A percentile compares a stretch with the other conserved stretches of the same genome.
Evolutionary conservation across 2,113 vertebrate genomes (phyloP).

Genomic region (Leptocoma aspasia): DNA sequence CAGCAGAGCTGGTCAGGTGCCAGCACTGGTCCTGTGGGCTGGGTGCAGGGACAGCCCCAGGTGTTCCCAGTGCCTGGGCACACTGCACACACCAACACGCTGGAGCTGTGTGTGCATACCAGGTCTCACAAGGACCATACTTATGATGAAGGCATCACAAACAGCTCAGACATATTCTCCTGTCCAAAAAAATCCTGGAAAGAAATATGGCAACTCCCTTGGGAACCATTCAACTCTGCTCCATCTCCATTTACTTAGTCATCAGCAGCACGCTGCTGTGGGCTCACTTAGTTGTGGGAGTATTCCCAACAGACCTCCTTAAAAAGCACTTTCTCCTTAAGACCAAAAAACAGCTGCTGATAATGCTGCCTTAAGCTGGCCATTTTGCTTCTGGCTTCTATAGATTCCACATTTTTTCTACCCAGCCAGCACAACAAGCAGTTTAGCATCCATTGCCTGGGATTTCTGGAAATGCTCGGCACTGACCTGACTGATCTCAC

Average conservation of each 20-base stretch:
- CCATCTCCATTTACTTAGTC: constrained; percentile 48
- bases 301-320: constrained; percentile 45
- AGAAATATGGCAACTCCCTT: constrained; percentile 39
- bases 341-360: constrained; percentile 43
- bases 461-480: background rate
- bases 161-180: background rate
- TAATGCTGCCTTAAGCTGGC: constrained; percentile 38
- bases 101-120: background rate
- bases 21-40: background rate
- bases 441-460: background rate
- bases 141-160: constrained; percentile 1
- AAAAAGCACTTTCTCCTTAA: constrained; percentile 55
- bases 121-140: background rate
- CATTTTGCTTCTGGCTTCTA: constrained; percentile 41
- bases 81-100: background rate
- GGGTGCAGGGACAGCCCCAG: background rate
- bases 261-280: background rate
- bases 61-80: background rate
- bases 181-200: constrained; percentile 51
- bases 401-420: constrained; percentile 17
- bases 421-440: background rate
- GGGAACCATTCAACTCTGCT: constrained; percentile 25
- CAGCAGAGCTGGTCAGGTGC: background rate
- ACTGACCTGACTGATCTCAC: background rate
- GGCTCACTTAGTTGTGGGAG: background rate